These are phyloP conservation scores for Pipistrellus nathusii DNA, from an alignment of 2,797 vertebrate genomes.

Conservation along the genomic window DNA sequence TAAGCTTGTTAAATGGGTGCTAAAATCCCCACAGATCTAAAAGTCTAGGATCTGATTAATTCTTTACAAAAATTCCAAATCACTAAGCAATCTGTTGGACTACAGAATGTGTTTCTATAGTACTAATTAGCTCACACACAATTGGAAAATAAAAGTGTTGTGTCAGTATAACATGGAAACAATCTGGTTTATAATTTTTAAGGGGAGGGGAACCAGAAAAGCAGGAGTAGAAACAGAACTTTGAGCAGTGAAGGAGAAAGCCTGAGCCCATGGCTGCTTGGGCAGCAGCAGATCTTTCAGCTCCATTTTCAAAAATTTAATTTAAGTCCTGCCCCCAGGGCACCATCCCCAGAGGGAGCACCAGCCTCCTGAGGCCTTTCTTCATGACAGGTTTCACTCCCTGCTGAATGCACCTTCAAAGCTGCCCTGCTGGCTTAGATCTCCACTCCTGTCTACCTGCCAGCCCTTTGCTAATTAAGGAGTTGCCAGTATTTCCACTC, in stretches of 20 bases:
- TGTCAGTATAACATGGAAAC: neutral
- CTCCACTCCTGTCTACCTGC: neutral
- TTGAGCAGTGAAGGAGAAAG: neutral
- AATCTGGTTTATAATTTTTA: neutral
- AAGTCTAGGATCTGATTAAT: neutral
- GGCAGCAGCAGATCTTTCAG: neutral
- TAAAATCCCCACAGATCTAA: neutral
- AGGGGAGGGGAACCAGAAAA: neutral
- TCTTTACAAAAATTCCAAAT: constrained; percentile 46
- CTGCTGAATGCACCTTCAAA: neutral
- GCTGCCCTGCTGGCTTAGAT: neutral
- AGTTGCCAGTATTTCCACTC: neutral
- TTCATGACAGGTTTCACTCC: neutral
- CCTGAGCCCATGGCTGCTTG: neutral
- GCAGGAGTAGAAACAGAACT: neutral
- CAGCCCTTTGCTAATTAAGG: neutral
- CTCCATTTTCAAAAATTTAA: neutral
- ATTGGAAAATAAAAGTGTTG: neutral
- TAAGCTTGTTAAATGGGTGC: neutral
- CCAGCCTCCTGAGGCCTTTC: fast-evolving
- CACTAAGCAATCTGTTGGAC: neutral
- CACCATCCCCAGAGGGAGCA: neutral
- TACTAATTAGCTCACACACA: neutral
- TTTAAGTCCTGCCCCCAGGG: neutral
- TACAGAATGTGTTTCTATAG: neutral